Conservation (phyloP, 2,797 vertebrate species). For the Pantherophis vulpinus region DNA sequence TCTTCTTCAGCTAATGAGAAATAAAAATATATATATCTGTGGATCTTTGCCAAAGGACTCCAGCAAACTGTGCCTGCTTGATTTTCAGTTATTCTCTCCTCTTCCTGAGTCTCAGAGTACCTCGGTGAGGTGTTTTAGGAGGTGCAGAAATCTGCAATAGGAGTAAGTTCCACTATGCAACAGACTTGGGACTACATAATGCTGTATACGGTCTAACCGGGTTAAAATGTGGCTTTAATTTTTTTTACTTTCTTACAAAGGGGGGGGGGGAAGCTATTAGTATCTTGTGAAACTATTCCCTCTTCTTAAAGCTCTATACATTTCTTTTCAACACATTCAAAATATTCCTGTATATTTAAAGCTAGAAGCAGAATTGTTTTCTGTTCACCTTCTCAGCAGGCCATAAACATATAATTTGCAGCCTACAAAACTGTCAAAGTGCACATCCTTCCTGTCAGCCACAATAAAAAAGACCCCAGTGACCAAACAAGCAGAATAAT, state of each 20-base stretch:
- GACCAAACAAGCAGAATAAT: constrained; percentile 40
- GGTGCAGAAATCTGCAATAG: background rate
- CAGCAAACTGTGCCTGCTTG: background rate
- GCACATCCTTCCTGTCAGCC: constrained; percentile 49
- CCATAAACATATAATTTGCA: constrained; percentile 50
- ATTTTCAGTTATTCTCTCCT: background rate
- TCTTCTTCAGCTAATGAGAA: background rate
- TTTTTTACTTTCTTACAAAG: constrained; percentile 16
- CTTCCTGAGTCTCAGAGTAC: background rate
- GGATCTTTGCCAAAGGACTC: background rate
- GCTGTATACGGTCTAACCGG: background rate
- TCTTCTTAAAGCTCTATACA: constrained; percentile 31
- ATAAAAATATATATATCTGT: background rate
- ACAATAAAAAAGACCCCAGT: background rate
- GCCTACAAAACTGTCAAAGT: constrained; percentile 41
- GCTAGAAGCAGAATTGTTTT: constrained; percentile 36
- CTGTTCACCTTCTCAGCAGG: constrained; percentile 39
- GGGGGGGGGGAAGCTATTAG: background rate
- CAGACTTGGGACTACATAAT: background rate
- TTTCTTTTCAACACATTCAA: constrained; percentile 4
- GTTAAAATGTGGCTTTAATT: constrained; percentile 28
- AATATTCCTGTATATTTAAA: constrained; percentile 38
- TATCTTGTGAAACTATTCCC: constrained; percentile 37
- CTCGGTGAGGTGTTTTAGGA: background rate
- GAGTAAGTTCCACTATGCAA: background rate